These are phyloP conservation scores for Albula goreensis DNA, from an alignment of 2,113 vertebrate species.

Conservation along the genomic window DNA sequence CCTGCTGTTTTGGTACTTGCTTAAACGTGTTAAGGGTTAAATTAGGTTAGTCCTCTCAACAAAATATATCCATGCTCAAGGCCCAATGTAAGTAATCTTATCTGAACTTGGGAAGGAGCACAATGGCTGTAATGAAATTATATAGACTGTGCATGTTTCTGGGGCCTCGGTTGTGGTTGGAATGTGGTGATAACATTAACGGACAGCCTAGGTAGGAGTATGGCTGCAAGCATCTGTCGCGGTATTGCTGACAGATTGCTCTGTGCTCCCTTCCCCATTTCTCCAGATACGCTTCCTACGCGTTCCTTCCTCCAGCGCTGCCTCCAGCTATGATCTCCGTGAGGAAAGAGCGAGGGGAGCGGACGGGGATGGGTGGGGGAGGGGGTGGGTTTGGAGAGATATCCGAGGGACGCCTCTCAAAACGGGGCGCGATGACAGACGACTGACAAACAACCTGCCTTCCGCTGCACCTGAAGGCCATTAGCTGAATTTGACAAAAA, in stretches of 20 bases:
- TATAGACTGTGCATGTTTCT: slow-evolving; percentile 59
- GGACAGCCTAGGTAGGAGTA: slow-evolving; percentile 30
- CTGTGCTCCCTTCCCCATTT: slow-evolving; percentile 45
- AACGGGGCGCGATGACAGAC: too few relatives aligned
- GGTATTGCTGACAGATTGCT: slow-evolving; percentile 36
- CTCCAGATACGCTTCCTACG: slow-evolving; percentile 53
- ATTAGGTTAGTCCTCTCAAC: slow-evolving; percentile 60
- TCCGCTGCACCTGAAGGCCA: too few relatives aligned
- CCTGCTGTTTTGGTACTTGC: slow-evolving; percentile 59
- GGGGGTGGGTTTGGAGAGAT: too few relatives aligned
- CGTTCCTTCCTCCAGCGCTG: slow-evolving; percentile 45
- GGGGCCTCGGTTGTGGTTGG: slow-evolving; percentile 49
- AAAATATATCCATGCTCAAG: slow-evolving; percentile 60
- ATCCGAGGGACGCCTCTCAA: too few relatives aligned
- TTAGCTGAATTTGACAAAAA: too few relatives aligned
- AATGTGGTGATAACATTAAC: slow-evolving; percentile 48
- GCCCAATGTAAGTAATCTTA: slow-evolving; percentile 55
- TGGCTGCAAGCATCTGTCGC: slow-evolving; percentile 33
- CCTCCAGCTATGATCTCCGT: background rate
- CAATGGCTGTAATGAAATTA: slow-evolving; percentile 60
- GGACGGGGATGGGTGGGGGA: background rate
- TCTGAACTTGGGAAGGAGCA: slow-evolving; percentile 53
- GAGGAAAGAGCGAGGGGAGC: background rate
- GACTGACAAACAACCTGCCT: background rate
- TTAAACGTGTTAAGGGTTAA: slow-evolving; percentile 66